phyloP scores from a whole-genome alignment of 2,113 vertebrate species.

The Nothocercus nigrocapillus region DNA sequence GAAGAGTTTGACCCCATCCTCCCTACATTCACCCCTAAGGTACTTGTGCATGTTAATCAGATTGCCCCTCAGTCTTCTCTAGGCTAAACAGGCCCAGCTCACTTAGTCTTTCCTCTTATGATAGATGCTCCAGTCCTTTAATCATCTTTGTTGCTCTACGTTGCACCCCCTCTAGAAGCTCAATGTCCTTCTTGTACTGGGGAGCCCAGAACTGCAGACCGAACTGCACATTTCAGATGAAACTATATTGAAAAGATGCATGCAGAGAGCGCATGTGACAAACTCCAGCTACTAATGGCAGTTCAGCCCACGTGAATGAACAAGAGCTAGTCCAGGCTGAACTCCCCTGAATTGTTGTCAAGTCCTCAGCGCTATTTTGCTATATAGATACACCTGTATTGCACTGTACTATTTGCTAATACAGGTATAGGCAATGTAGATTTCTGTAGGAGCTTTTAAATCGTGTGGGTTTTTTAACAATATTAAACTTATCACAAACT shows the following conservation, averaged over 20 bases:
- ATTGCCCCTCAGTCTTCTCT: too few relatives aligned
- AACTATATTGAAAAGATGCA: not conserved
- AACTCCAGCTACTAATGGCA: not conserved
- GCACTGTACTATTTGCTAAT: not conserved
- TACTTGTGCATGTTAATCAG: too few relatives aligned
- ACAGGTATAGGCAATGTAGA: not conserved
- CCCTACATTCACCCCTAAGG: too few relatives aligned
- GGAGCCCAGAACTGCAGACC: too few relatives aligned
- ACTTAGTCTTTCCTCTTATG: too few relatives aligned
- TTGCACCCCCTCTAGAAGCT: too few relatives aligned
- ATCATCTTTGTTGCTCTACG: too few relatives aligned
- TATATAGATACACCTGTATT: not conserved
- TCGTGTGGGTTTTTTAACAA: not conserved
- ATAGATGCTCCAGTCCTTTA: too few relatives aligned
- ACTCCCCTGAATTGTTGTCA: not conserved
- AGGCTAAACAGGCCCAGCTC: too few relatives aligned
- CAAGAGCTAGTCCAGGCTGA: not conserved
- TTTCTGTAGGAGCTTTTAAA: not conserved
- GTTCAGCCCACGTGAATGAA: not conserved
- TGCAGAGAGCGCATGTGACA: not conserved
- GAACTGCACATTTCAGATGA: not conserved
- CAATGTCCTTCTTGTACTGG: too few relatives aligned
- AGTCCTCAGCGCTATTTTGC: not conserved
- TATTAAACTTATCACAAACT: not conserved
- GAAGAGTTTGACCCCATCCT: too few relatives aligned